phyloP scores from a whole-genome alignment of 2,797 vertebrate genomes.

The Chelon auratus region DNA sequence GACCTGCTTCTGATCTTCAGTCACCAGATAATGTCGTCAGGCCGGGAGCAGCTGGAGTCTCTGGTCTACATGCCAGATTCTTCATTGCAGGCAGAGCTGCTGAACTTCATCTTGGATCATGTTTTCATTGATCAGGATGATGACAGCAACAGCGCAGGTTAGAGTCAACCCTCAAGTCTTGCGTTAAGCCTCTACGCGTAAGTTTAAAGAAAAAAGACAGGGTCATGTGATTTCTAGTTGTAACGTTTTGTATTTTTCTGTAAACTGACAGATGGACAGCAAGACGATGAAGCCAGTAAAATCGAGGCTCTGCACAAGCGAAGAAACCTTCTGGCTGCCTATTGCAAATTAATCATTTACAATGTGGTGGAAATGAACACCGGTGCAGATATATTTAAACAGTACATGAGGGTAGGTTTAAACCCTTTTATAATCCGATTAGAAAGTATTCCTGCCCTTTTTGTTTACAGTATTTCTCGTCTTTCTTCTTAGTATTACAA shows the following conservation, averaged over 20 bases:
- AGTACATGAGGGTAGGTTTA: slow-evolving; percentile 94
- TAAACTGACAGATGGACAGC: slow-evolving; percentile 88
- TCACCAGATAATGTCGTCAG: slow-evolving; percentile 95
- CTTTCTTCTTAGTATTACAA: slow-evolving; percentile 91
- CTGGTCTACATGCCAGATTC: slow-evolving; percentile 93
- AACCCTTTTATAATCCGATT: slow-evolving; percentile 3
- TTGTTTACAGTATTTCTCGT: slow-evolving; percentile 2
- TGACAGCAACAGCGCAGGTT: slow-evolving; percentile 90
- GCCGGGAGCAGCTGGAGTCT: slow-evolving; percentile 92
- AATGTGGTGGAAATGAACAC: slow-evolving; percentile 98
- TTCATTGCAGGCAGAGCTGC: slow-evolving; percentile 93
- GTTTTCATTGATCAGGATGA: slow-evolving; percentile 98
- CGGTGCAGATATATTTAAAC: slow-evolving; percentile 97
- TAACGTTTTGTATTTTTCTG: neutral
- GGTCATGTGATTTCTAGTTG: neutral
- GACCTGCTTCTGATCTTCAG: slow-evolving; percentile 97
- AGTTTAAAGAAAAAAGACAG: neutral
- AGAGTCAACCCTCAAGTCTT: slow-evolving; percentile 1
- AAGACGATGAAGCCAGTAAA: slow-evolving; percentile 97
- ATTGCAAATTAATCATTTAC: slow-evolving; percentile 97
- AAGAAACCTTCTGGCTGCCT: slow-evolving; percentile 95
- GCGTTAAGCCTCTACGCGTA: neutral
- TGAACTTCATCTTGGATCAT: slow-evolving; percentile 95
- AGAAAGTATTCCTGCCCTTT: slow-evolving; percentile 2
- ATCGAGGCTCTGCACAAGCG: slow-evolving; percentile 98